Evolutionary conservation across 2,888 invertebrate species (phyloP).

Genomic region (Galerucella calmariensis): DNA sequence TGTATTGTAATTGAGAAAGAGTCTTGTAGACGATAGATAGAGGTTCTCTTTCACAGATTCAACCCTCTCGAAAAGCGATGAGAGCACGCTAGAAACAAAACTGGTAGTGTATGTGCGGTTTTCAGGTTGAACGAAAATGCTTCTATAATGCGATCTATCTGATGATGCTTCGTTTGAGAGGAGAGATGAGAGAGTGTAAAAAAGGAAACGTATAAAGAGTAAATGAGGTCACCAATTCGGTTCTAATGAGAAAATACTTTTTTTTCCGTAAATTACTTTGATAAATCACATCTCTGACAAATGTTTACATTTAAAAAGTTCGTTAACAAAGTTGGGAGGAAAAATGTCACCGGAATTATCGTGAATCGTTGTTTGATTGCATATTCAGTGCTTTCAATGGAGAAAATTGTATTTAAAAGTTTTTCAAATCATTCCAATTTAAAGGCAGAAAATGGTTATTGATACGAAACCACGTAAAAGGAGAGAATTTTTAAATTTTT

Average conservation of each 20-base stretch:
- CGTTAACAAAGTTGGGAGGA: background rate
- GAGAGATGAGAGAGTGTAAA: constrained; percentile 16
- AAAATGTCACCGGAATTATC: too few relatives aligned
- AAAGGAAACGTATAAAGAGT: constrained; percentile 12
- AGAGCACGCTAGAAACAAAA: background rate
- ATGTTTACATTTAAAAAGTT: background rate
- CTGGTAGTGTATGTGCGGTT: constrained; percentile 8
- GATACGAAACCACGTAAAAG: too few relatives aligned
- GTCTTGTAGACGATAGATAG: too few relatives aligned
- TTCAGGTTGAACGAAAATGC: constrained; percentile 3
- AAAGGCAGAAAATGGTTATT: too few relatives aligned
- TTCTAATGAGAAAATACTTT: constrained; percentile 14
- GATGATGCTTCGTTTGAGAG: constrained; percentile 19
- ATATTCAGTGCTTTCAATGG: too few relatives aligned
- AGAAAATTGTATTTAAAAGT: too few relatives aligned
- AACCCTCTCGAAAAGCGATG: background rate
- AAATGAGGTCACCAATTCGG: constrained; percentile 11
- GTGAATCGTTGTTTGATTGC: too few relatives aligned
- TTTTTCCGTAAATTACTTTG: background rate
- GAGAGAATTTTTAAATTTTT: too few relatives aligned
- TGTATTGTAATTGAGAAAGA: too few relatives aligned
- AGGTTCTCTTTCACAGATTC: too few relatives aligned
- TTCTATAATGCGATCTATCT: constrained; percentile 12
- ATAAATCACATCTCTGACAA: background rate
- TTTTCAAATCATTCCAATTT: too few relatives aligned